Conservation (phyloP, 1,140 invertebrate genomes). For the Drosophila nasuta region DNA sequence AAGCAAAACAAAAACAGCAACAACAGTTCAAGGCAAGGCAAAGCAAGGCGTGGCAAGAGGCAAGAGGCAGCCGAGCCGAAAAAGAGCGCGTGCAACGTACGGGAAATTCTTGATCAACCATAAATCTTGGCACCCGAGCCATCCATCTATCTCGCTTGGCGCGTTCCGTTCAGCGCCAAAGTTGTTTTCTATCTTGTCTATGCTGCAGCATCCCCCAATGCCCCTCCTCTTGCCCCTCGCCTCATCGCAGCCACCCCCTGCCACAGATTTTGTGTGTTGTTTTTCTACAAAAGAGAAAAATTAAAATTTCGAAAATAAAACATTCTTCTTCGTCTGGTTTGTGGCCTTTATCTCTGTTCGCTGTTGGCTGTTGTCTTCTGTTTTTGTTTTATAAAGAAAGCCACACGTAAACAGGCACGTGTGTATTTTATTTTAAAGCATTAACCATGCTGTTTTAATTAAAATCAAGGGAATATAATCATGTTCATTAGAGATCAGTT, state of each 20-base stretch:
- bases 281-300: conserved; percentile 58
- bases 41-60: conserved; percentile 41
- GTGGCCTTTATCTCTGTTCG: conserved; percentile 22
- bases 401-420: conserved; percentile 52
- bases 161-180: conserved; percentile 76
- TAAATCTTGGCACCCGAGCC: conserved; percentile 83
- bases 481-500: not conserved
- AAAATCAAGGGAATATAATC: conserved; percentile 5
- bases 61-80: conserved; percentile 47
- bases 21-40: conserved; percentile 31
- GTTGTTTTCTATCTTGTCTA: conserved; percentile 69
- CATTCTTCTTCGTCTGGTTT: conserved; percentile 57
- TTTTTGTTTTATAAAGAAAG: conserved; percentile 27
- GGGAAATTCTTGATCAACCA: conserved; percentile 84
- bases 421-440: conserved; percentile 38
- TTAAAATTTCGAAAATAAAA: conserved; percentile 77
- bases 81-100: conserved; percentile 65
- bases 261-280: conserved; percentile 34
- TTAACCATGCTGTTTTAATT: conserved; percentile 39
- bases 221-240: not conserved
- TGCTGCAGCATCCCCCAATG: conserved; percentile 3
- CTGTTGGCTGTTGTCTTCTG: conserved; percentile 15
- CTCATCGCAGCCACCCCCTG: not conserved
- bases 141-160: conserved; percentile 83
- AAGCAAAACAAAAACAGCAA: conserved; percentile 23